Evolutionary conservation across 1,140 invertebrate genomes (phyloP).

Genomic region (Apocrypta bakeri): DNA sequence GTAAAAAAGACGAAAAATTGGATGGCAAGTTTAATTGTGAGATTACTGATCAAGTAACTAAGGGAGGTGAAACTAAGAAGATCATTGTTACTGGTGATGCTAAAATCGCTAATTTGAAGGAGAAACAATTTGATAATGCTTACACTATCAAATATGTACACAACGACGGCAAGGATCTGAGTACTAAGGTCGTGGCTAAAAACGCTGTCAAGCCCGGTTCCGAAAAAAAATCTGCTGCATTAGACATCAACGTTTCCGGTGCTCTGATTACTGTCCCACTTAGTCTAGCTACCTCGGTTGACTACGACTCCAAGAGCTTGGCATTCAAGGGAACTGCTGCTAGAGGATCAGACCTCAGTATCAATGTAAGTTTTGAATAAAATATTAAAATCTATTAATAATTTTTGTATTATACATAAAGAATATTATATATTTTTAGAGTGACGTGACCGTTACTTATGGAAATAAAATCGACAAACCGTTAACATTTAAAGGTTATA

Average conservation of each 20-base stretch:
- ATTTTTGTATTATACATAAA: not conserved
- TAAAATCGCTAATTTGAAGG: slow-evolving; percentile 66
- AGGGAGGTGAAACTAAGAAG: slow-evolving; percentile 74
- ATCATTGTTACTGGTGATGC: slow-evolving; percentile 65
- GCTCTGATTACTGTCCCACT: slow-evolving; percentile 66
- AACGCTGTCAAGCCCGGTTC: slow-evolving; percentile 57
- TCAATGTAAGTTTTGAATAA: slow-evolving; percentile 55
- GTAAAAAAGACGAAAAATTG: slow-evolving; percentile 68
- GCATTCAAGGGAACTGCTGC: slow-evolving; percentile 58
- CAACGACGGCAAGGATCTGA: slow-evolving; percentile 63
- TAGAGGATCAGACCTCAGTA: slow-evolving; percentile 58
- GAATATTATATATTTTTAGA: too few relatives aligned
- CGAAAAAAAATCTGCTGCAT: slow-evolving; percentile 56
- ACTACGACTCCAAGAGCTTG: slow-evolving; percentile 42
- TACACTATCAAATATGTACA: slow-evolving; percentile 67
- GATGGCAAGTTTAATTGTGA: slow-evolving; percentile 69
- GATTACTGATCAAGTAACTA: slow-evolving; percentile 74
- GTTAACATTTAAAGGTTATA: slow-evolving; percentile 60
- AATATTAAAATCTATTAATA: not conserved
- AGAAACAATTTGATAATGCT: slow-evolving; percentile 63
- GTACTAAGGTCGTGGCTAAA: slow-evolving; percentile 57
- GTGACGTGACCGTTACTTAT: slow-evolving; percentile 69
- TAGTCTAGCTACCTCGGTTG: slow-evolving; percentile 50
- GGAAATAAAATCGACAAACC: slow-evolving; percentile 67
- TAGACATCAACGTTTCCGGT: slow-evolving; percentile 63